These are phyloP conservation scores for Hypselothyrea guttata DNA, from an alignment of 2,888 invertebrate genomes.

Conservation along the genomic window DNA sequence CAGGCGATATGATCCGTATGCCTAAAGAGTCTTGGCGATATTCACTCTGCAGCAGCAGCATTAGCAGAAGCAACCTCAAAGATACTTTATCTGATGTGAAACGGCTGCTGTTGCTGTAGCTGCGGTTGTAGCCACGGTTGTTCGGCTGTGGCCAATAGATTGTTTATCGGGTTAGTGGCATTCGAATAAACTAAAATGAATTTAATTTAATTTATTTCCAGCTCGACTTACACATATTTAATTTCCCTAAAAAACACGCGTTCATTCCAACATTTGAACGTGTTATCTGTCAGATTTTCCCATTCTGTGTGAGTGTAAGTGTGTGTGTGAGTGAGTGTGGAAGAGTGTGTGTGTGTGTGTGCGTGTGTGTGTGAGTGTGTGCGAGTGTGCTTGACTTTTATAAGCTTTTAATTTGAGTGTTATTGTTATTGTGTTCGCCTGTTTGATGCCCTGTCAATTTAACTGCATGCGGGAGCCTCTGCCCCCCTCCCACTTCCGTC, in stretches of 20 bases:
- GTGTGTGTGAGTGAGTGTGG: slow-evolving; percentile 3
- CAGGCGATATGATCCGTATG: slow-evolving; percentile 26
- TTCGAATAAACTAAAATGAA: slow-evolving; percentile 52
- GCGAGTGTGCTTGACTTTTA: slow-evolving; percentile 62
- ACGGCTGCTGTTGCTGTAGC: slow-evolving; percentile 28
- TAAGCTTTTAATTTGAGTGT: slow-evolving; percentile 77
- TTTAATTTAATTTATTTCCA: slow-evolving; percentile 63
- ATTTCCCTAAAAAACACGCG: slow-evolving; percentile 46
- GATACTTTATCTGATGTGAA: slow-evolving; percentile 67
- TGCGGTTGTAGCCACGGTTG: slow-evolving; percentile 4
- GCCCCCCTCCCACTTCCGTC: not conserved
- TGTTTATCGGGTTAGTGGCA: slow-evolving; percentile 21
- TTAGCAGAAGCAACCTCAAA: slow-evolving; percentile 31
- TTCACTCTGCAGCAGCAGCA: slow-evolving; percentile 7
- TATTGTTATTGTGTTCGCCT: slow-evolving; percentile 61
- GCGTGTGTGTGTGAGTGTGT: slow-evolving; percentile 13
- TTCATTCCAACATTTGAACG: slow-evolving; percentile 18
- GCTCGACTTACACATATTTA: slow-evolving; percentile 51
- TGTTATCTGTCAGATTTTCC: slow-evolving; percentile 60
- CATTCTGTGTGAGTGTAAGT: slow-evolving; percentile 28
- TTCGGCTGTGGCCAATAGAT: slow-evolving; percentile 25
- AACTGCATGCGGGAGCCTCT: slow-evolving; percentile 50
- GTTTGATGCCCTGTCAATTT: slow-evolving; percentile 47
- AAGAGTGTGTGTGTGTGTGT: no score
- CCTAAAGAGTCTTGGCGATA: slow-evolving; percentile 25